Conservation (phyloP, 2,797 vertebrate genomes). For the Leptodactylus fallax region DNA sequence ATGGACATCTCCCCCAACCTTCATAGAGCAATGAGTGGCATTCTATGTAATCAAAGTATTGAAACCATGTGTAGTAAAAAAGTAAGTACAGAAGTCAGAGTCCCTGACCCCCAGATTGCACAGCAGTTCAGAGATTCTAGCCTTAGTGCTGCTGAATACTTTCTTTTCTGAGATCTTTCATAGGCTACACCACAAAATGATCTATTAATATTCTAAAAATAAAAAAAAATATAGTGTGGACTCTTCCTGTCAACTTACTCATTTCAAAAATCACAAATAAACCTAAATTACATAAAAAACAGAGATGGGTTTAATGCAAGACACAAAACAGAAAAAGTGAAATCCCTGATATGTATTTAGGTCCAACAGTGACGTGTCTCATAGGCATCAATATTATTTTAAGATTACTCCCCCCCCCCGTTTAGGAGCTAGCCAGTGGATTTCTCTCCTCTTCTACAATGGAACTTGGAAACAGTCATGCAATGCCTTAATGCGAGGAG, state of each 20-base stretch:
- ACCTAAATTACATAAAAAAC: slow-evolving; percentile 35
- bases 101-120: background rate
- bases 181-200: slow-evolving; percentile 21
- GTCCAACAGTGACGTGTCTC: slow-evolving; percentile 33
- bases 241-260: slow-evolving; percentile 36
- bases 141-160: slow-evolving; percentile 11
- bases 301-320: background rate
- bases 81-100: background rate
- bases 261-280: slow-evolving; percentile 43
- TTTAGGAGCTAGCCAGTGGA: background rate
- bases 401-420: background rate
- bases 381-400: slow-evolving; percentile 5
- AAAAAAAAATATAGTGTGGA: slow-evolving; percentile 4
- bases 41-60: background rate
- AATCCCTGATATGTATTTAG: slow-evolving; percentile 40
- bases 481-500: background rate
- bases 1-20: background rate
- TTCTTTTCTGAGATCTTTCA: slow-evolving; percentile 33
- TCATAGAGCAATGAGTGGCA: background rate
- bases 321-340: background rate
- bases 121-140: slow-evolving; percentile 20
- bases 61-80: background rate
- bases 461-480: slow-evolving; percentile 4
- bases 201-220: slow-evolving; percentile 7
- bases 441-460: background rate